phyloP scores from a whole-genome alignment of 1,140 invertebrate genomes.

The Drosophila busckii region DNA sequence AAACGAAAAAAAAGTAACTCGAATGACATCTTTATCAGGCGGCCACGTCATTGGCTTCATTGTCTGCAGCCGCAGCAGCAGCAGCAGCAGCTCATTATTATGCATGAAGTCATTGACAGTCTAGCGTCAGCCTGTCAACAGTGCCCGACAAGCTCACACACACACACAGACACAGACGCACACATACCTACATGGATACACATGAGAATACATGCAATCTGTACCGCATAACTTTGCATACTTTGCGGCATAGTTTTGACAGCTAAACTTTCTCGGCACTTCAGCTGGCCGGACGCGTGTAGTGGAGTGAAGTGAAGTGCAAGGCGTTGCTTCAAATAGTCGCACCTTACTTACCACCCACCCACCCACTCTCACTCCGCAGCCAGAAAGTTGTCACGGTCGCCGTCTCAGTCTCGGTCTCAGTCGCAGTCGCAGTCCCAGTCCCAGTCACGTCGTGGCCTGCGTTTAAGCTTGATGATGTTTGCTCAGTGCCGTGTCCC shows the following conservation, averaged over 20 bases:
- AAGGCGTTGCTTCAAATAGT: slow-evolving; percentile 22
- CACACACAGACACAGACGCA: slow-evolving; percentile 8
- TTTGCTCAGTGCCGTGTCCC: slow-evolving; percentile 53
- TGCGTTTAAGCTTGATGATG: slow-evolving; percentile 44
- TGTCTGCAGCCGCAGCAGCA: slow-evolving; percentile 30
- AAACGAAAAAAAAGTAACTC: slow-evolving; percentile 10
- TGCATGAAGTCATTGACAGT: neutral
- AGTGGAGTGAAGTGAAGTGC: no score
- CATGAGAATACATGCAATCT: slow-evolving; percentile 14
- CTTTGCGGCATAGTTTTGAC: slow-evolving; percentile 68
- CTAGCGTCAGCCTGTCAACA: slow-evolving; percentile 28
- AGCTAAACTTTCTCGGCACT: slow-evolving; percentile 40
- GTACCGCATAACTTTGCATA: slow-evolving; percentile 59
- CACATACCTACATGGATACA: slow-evolving; percentile 10
- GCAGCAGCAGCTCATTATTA: neutral
- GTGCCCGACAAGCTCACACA: slow-evolving; percentile 21
- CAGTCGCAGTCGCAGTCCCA: slow-evolving; percentile 17
- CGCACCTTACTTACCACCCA: slow-evolving; percentile 11
- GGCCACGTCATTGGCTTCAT: slow-evolving; percentile 37
- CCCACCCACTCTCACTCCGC: neutral
- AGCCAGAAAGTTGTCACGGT: neutral
- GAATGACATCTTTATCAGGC: slow-evolving; percentile 73
- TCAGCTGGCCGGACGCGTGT: slow-evolving; percentile 7
- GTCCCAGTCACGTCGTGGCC: slow-evolving; percentile 49
- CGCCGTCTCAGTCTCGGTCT: neutral